Percentiles rank a stretch among this genome's conserved stretches.
Evolutionary conservation across 1,140 invertebrate species (phyloP).

Genomic region (Drosophila nasuta): DNA sequence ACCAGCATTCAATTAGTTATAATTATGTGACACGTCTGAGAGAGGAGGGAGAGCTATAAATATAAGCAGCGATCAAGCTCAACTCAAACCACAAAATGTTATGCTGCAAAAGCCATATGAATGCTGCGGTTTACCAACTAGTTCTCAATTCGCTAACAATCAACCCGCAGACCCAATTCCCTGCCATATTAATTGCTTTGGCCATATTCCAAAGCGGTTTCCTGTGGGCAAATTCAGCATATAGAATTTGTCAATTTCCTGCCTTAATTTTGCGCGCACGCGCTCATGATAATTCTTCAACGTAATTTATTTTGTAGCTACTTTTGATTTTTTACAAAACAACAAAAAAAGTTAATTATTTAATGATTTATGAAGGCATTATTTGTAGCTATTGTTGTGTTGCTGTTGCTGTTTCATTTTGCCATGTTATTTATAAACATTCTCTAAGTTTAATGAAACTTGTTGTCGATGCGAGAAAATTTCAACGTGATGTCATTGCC

Average conservation of each 20-base stretch:
- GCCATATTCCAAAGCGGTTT: conserved; percentile 50
- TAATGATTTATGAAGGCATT: conserved; percentile 79
- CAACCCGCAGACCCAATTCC: conserved; percentile 13
- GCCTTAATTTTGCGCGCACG: conserved; percentile 60
- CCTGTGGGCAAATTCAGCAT: conserved; percentile 55
- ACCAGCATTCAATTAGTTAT: conserved; percentile 72
- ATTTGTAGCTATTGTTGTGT: conserved; percentile 34
- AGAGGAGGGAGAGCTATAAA: conserved; percentile 26
- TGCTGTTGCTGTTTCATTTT: conserved; percentile 26
- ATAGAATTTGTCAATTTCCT: conserved; percentile 63
- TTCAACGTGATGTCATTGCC: conserved; percentile 61
- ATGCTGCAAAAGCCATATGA: conserved; percentile 56
- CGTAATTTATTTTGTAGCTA: conserved; percentile 33
- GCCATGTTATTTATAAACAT: conserved; percentile 76
- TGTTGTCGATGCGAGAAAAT: conserved; percentile 61
- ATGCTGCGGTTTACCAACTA: conserved; percentile 40
- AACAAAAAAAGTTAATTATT: conserved; percentile 76
- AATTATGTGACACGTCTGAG: conserved; percentile 61
- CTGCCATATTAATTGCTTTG: conserved; percentile 41
- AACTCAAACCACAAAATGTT: conserved; percentile 25
- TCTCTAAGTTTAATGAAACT: conserved; percentile 76
- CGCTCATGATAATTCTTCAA: conserved; percentile 33
- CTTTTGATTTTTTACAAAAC: conserved; percentile 39
- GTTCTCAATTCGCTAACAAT: conserved; percentile 35
- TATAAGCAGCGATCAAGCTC: conserved; percentile 47